Evolutionary conservation across 1,140 invertebrate species (phyloP).

Genomic region (Ephestia elutella): DNA sequence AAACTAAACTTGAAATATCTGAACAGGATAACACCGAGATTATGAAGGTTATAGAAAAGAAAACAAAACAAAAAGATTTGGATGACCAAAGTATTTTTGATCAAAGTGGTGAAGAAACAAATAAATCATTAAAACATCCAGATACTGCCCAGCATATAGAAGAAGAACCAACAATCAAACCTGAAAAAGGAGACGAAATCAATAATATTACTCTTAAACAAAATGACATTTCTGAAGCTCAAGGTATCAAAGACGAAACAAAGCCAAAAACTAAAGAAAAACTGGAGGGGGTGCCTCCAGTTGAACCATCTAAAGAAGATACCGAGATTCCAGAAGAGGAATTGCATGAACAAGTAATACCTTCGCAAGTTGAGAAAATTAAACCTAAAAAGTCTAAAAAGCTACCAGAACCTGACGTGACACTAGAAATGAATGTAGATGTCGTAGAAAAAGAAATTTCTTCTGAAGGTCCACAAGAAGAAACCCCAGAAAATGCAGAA

Average conservation of each 20-base stretch:
- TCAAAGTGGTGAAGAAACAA: constrained; percentile 2
- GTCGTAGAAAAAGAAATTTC: neutral
- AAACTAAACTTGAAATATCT: neutral
- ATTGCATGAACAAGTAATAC: too few species aligned
- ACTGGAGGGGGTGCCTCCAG: too few species aligned
- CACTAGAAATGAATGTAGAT: neutral
- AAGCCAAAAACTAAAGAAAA: constrained; percentile 8
- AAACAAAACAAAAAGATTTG: constrained; percentile 4
- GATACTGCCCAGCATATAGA: too few species aligned
- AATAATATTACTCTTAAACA: too few species aligned
- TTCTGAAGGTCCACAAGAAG: neutral
- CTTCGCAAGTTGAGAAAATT: too few species aligned
- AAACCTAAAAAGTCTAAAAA: too few species aligned
- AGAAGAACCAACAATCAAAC: too few species aligned
- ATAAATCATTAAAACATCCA: neutral
- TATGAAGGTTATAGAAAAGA: neutral
- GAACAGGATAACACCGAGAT: neutral
- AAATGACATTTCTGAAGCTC: too few species aligned
- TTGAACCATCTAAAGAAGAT: too few species aligned
- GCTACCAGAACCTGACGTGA: neutral
- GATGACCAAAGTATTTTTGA: neutral
- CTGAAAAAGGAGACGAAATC: too few species aligned
- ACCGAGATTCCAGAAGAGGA: too few species aligned
- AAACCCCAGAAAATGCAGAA: neutral
- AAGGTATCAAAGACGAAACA: too few species aligned